Conservation (phyloP, 2,888 invertebrate genomes). For the Bellardia pandia region DNA sequence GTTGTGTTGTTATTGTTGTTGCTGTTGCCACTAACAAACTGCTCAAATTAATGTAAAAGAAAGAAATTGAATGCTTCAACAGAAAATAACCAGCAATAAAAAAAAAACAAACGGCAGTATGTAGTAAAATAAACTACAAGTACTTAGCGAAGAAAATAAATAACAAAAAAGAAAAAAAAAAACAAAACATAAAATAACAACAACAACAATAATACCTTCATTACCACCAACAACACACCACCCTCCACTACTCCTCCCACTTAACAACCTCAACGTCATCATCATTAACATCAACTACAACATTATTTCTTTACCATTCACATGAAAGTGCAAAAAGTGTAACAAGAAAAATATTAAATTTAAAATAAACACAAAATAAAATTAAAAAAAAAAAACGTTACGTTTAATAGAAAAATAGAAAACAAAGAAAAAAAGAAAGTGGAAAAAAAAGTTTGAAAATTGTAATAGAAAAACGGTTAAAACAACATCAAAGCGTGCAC, state of each 20-base stretch:
- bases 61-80: not conserved
- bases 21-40: slow-evolving; percentile 44
- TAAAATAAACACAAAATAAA: slow-evolving; percentile 52
- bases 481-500: slow-evolving; percentile 72
- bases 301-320: not conserved
- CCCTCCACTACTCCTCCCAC: not conserved
- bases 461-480: slow-evolving; percentile 71
- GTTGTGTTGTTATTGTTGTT: slow-evolving; percentile 75
- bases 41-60: slow-evolving; percentile 53
- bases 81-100: not conserved
- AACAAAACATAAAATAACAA: slow-evolving; percentile 31
- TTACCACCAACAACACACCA: slow-evolving; percentile 34
- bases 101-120: slow-evolving; percentile 44
- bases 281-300: slow-evolving; percentile 57
- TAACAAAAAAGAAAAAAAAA: slow-evolving; percentile 42
- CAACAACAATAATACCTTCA: slow-evolving; percentile 52
- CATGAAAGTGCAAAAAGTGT: slow-evolving; percentile 47
- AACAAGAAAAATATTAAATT: slow-evolving; percentile 39
- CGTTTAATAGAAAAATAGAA: slow-evolving; percentile 54
- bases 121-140: slow-evolving; percentile 64
- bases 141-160: slow-evolving; percentile 46
- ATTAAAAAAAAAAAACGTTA: slow-evolving; percentile 45
- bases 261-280: slow-evolving; percentile 46
- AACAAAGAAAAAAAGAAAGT: not conserved
- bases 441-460: slow-evolving; percentile 59